A percentile compares a stretch with the other conserved stretches of the same genome.
These are phyloP conservation scores for Drosophila tani DNA, from an alignment of 1,140 invertebrate genomes.

Conservation along the genomic window DNA sequence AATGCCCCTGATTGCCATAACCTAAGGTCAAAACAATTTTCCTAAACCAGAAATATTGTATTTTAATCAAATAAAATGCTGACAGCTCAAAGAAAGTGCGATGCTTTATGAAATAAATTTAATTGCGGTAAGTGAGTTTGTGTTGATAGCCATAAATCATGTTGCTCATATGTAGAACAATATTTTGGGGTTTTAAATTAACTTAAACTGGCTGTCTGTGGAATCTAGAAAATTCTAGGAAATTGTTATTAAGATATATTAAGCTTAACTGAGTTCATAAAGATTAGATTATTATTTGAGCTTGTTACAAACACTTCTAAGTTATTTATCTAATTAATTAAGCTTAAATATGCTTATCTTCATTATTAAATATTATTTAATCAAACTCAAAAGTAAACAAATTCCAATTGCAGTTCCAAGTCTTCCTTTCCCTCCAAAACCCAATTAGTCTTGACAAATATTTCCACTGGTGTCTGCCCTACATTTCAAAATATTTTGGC, in stretches of 20 bases:
- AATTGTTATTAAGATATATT: neutral
- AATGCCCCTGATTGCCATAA: neutral
- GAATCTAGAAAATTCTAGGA: neutral
- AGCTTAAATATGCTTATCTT: neutral
- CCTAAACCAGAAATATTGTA: neutral
- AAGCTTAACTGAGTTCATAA: neutral
- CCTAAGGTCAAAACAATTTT: neutral
- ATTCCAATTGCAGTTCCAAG: neutral
- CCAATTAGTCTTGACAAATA: constrained; percentile 43
- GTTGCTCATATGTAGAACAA: neutral
- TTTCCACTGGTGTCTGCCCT: constrained; percentile 19
- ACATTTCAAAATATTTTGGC: constrained; percentile 41
- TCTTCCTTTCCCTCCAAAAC: neutral
- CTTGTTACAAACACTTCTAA: no score
- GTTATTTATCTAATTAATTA: neutral
- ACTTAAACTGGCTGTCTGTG: no score
- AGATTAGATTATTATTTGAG: neutral
- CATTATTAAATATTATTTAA: constrained; percentile 7
- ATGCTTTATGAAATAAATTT: neutral
- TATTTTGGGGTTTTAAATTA: no score
- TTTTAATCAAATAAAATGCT: constrained; percentile 10
- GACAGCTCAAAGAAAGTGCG: neutral
- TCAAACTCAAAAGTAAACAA: neutral
- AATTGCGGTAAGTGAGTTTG: neutral
- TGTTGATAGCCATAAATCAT: neutral